These are phyloP conservation scores for Grammomys surdaster DNA, from an alignment of 2,113 vertebrate genomes.

Conservation along the genomic window DNA sequence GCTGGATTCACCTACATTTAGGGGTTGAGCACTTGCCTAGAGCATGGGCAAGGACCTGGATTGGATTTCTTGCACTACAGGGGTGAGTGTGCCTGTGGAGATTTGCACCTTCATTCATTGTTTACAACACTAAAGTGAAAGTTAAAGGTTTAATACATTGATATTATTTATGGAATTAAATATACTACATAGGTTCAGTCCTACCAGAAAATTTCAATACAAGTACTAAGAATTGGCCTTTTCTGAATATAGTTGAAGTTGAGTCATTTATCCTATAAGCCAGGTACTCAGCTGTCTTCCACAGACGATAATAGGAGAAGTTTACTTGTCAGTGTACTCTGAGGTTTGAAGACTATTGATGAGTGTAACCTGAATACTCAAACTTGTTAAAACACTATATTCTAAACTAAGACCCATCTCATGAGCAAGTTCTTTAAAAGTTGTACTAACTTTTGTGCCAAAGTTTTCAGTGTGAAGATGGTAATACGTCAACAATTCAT, in stretches of 20 bases:
- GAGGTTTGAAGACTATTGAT: too few species aligned
- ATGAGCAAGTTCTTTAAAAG: slow-evolving; percentile 38
- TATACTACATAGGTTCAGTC: not conserved
- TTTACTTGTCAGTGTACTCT: not conserved
- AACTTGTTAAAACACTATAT: not conserved
- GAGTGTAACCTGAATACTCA: not conserved
- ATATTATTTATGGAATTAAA: slow-evolving; percentile 22
- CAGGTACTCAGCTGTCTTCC: not conserved
- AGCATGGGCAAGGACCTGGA: not conserved
- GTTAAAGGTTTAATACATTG: not conserved
- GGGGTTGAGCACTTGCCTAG: too few species aligned
- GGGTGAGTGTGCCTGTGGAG: not conserved
- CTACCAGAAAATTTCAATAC: not conserved
- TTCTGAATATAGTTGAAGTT: not conserved
- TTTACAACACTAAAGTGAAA: not conserved
- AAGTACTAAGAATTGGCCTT: slow-evolving; percentile 19
- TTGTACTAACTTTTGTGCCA: slow-evolving; percentile 1
- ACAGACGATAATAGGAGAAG: not conserved
- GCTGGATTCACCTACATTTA: not conserved
- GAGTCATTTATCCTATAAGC: not conserved
- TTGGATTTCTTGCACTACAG: not conserved
- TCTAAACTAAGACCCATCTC: slow-evolving; percentile 17
- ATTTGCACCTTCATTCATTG: too few species aligned
- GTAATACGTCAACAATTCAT: not conserved
- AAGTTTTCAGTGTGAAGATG: slow-evolving; percentile 46